Percentiles rank a stretch among this genome's conserved stretches.
These are phyloP conservation scores for Lepus americanus DNA, from an alignment of 2,113 vertebrate genomes.

Conservation along the genomic window DNA sequence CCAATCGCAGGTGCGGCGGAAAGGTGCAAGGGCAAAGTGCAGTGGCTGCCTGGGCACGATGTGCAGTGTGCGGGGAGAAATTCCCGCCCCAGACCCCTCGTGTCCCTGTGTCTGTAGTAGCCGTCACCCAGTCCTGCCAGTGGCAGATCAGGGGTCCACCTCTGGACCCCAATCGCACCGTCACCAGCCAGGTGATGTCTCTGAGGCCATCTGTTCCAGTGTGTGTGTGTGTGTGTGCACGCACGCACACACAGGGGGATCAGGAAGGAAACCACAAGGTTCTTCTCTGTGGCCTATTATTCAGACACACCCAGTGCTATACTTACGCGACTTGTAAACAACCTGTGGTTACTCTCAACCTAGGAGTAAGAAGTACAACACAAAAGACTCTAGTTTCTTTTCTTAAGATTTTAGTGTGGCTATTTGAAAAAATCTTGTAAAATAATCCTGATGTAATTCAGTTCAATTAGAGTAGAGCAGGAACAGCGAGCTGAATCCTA, in stretches of 20 bases:
- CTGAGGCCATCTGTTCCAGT: slow-evolving; percentile 27
- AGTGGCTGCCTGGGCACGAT: background rate
- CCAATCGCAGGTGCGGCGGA: background rate
- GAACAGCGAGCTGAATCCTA: slow-evolving; percentile 28
- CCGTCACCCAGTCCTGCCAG: background rate
- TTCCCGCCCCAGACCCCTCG: background rate
- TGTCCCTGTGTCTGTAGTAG: background rate
- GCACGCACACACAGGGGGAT: background rate
- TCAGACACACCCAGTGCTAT: background rate
- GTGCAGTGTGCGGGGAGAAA: too few species aligned
- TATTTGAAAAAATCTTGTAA: slow-evolving; percentile 42
- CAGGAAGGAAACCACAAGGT: slow-evolving; percentile 16
- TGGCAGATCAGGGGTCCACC: background rate
- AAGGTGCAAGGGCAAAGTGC: background rate
- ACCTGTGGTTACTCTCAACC: background rate
- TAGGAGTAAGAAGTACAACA: background rate
- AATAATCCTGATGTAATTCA: slow-evolving; percentile 27
- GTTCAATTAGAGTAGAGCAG: slow-evolving; percentile 28
- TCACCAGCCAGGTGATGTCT: background rate
- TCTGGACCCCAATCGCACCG: background rate
- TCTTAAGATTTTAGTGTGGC: background rate
- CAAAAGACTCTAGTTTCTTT: background rate
- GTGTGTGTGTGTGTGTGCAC: background rate
- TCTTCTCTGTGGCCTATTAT: slow-evolving; percentile 11
- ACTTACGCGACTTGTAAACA: background rate